Evolutionary conservation across 30 jellyfish, hydroid and myxozoan species (phyloP), one percentile per base, ranked within the genome.

Genomic region (Clytia hemisphaerica): DNA sequence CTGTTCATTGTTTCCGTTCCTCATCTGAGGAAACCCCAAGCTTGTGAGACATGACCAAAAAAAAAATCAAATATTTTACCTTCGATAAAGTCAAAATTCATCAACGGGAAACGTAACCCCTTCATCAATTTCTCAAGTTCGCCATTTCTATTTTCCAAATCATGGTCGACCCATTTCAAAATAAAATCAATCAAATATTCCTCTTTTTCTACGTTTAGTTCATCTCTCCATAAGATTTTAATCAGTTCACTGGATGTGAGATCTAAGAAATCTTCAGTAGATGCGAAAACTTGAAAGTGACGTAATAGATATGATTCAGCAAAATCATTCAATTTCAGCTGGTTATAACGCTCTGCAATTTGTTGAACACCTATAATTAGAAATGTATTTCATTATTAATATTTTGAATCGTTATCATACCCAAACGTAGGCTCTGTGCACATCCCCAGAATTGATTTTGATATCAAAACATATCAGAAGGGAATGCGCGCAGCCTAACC

Each of bases 81-180:
- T 57, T 72, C 80, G 59, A 76, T 59, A 51, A 32, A 45, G 0
- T 72, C 81, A 37, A 57, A 44, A 58, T 62, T 59, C 88, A 84
- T 76, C 12, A 79, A 33, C 9, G 93, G 88, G 57, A 72, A 84
- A 15, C 95, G 88, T 10, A 84, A 51, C 38, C 53, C 33, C 33
- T 37, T 29, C 32, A 84, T 37, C 55, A 84, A 25, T 30, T 72
- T 67, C 29, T 73, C 78, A 21, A 84, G 70, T 40, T 37, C 29
- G 9, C 27, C 59, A 50, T 73, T 58, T 6, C 93, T 73, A 26
- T 47, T 46, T 19, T 37, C 67, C 4, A 88, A 74, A 42, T 64
- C 81, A 32, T 71, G 83, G 48, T 77, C 78, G 3, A 82, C 89
- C 95, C 95, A 84, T 4, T 51, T 30, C 1, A 76, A 46, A 0